Evolutionary conservation across 2,888 invertebrate genomes (phyloP), one percentile per base, ranked within the genome.

Genomic region (Luffia ferchaultella): DNA sequence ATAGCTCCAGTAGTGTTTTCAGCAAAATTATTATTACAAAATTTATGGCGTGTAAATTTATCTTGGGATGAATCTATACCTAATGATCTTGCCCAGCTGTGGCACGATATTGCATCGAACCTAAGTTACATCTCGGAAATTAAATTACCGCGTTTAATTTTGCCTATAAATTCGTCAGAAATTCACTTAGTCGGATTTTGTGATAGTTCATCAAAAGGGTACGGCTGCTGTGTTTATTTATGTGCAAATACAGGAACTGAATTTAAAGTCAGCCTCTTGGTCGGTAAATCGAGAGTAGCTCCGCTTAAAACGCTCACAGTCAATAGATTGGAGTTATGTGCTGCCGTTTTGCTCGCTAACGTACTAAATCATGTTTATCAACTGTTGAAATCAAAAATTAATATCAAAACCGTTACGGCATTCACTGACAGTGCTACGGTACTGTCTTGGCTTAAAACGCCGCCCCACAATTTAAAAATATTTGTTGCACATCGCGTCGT

Each of bases 11-110:
- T 15, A 40, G 54, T 53, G 16, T 53, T 55, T 9, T 16, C 20
- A 18, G 17, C 54, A 15, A 58, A 58, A 53, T 47, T 53, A 12
- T 45, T 57, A 12, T 42, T 57, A 15, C 54, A 57, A 50, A 51
- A 52, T 2, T 16, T 57, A 3, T 55, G 54, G 55, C 43, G 46
- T 15, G 30, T 15, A 9, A 53, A 54, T 42, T 16, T 53, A 42
- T 49, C 48, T 9, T 56, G 56, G 53, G 52, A 54, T 45, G 49
- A 56, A 15, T 48, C 49, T 12, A 50, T 54, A 16, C 49, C 50
- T 18, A 16, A 46, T 12, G 18, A 52, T 18, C 44, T 56, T 15
- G 30, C n/a, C 20, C 30, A 16, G 2, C 3, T 12, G 5, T 54
- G 52, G 53, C 2, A 30, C 2, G 30, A 52, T 20, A 51, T 55